Base-by-base conservation (phyloP, 2,113 vertebrate species). In the Mus spicilegus region DNA sequence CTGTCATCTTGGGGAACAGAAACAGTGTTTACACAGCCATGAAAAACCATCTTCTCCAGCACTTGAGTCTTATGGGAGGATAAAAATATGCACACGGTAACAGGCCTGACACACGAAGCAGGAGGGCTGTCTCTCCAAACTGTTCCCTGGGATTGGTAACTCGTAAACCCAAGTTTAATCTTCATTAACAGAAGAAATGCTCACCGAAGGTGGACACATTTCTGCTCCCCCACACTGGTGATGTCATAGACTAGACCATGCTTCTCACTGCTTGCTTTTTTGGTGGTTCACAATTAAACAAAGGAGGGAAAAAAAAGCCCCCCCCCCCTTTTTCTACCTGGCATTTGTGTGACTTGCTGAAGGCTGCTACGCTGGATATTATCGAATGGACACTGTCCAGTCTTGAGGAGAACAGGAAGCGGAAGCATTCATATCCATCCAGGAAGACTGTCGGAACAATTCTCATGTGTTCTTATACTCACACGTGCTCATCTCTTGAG, bases 51-150 rank as follows among this genome's bases (percentile, higher is more conserved):
- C 93, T 73, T 93, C 91, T 42, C 76, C 73, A 19, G 87, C 90
- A 49, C 65, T 72, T 6, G 77, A 30, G 84, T 76, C 56, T 87
- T 19, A 89, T 49, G 93, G 90, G 93, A 95, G 78, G 75, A 63
- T 94, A 88, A 95, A 96, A 96, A 85, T 95, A 90, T 16, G 33
- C 6, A 6, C 65, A 19, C 51, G 67, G n/a, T 94, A 91, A 87
- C 12, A 19, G n/a, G 39, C 30, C 3, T 63, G 86, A 87, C 63
- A 65, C 84, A 26, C 0, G 20, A 90, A 80, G 75, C 42, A 61
- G 46, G 87, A 39, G 56, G 20, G 46, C 72, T 67, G 12, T 69
- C 69, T 28, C 75, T 30, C 19, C 16, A 76, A 33, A 13, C n/a
- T 42, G 76, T 42, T 94, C 91, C 67, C 94, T 30, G 46, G 80